These are phyloP conservation scores for Iguana delicatissima DNA, from an alignment of 2,797 vertebrate species.

Conservation along the genomic window DNA sequence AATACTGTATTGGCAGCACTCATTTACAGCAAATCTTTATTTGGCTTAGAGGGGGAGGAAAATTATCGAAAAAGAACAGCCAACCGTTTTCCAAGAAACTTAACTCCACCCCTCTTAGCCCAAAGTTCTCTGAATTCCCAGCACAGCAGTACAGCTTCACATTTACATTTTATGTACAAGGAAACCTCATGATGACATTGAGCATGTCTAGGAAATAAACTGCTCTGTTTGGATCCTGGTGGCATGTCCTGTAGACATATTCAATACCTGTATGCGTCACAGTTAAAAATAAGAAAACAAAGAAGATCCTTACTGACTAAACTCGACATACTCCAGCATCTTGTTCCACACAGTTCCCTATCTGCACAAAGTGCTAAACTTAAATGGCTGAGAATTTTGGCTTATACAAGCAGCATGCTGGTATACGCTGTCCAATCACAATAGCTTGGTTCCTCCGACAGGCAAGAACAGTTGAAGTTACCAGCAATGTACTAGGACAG, in stretches of 20 bases:
- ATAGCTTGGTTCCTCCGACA: not conserved
- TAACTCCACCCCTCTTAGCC: not conserved
- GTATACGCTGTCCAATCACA: not conserved
- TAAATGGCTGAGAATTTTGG: not conserved
- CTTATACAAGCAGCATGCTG: not conserved
- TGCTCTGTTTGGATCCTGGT: not conserved
- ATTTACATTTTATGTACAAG: not conserved
- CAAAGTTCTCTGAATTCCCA: not conserved
- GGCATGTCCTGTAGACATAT: not conserved
- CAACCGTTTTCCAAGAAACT: slow-evolving; percentile 1
- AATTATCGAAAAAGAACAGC: not conserved
- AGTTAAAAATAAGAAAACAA: not conserved
- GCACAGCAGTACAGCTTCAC: not conserved
- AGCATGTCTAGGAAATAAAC: not conserved
- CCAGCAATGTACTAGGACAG: no score
- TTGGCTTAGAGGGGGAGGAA: not conserved
- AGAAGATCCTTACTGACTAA: not conserved
- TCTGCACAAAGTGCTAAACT: not conserved
- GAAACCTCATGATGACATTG: not conserved
- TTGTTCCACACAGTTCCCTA: not conserved
- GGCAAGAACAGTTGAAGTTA: not conserved
- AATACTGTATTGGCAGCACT: slow-evolving; percentile 14
- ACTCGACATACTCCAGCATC: no score
- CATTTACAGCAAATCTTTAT: slow-evolving; percentile 9
- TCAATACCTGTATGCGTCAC: not conserved